These are phyloP conservation scores for Cryptops parisi DNA, from an alignment of 2,888 invertebrate species.

Conservation along the genomic window DNA sequence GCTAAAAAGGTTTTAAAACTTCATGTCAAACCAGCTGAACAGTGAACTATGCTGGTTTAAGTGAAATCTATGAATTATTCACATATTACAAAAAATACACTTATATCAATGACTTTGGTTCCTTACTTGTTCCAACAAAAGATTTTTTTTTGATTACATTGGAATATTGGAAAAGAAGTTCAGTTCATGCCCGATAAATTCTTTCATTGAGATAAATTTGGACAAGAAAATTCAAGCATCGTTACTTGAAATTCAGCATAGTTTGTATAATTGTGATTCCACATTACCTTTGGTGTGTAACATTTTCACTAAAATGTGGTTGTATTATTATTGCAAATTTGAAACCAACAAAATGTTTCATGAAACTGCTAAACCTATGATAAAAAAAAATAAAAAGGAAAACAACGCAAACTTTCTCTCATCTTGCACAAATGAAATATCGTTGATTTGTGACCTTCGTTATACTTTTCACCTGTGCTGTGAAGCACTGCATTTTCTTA, in stretches of 20 bases:
- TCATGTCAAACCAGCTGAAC: not conserved
- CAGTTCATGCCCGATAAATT: not conserved
- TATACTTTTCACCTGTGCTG: no score
- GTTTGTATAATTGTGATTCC: not conserved
- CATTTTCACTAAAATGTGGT: not conserved
- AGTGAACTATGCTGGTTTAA: not conserved
- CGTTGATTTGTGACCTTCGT: no score
- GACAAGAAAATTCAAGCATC: not conserved
- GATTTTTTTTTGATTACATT: not conserved
- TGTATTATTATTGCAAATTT: not conserved
- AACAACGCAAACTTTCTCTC: no score
- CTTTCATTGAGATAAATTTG: not conserved
- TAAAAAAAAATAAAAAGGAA: no score
- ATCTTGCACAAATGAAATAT: no score
- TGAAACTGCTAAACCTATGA: no score
- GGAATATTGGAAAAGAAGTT: not conserved
- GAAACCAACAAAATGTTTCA: not conserved
- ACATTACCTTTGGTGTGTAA: not conserved
- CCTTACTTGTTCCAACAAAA: not conserved
- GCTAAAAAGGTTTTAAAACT: not conserved
- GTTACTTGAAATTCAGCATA: not conserved
- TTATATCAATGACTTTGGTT: not conserved
- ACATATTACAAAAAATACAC: not conserved
- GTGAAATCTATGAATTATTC: not conserved
- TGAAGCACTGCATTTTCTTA: no score